A percentile compares a stretch with the other conserved stretches of the same genome.
Conservation (phyloP, 1,140 invertebrate species). For the Steinernema feltiae region DNA sequence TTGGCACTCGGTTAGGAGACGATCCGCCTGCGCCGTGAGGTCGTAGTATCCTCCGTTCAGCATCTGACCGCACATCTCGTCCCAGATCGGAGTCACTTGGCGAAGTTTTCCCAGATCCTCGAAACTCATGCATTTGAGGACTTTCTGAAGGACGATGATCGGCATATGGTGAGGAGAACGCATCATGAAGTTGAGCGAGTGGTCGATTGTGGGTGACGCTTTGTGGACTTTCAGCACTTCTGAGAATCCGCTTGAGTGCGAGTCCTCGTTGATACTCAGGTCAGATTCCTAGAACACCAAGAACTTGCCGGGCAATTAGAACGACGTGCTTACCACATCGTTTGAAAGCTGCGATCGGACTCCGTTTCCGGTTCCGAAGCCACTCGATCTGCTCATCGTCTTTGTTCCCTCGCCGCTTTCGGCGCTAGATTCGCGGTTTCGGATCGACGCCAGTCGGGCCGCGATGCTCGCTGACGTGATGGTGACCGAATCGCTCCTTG, state of each 20-base stretch:
- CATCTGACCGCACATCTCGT: slow-evolving; percentile 53
- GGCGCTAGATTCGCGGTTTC: not conserved
- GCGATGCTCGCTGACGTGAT: slow-evolving; percentile 1
- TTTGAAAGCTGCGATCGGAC: not conserved
- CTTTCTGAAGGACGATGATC: slow-evolving; percentile 1
- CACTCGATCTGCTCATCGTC: not conserved
- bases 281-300: not conserved
- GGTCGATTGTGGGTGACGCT: not conserved
- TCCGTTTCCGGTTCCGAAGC: not conserved
- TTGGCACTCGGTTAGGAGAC: slow-evolving; percentile 48
- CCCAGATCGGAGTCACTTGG: slow-evolving; percentile 41
- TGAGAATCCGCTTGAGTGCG: not conserved
- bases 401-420: not conserved
- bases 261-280: slow-evolving; percentile 7
- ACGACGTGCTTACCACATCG: not conserved
- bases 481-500: not conserved
- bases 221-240: not conserved
- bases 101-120: slow-evolving; percentile 25
- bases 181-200: not conserved
- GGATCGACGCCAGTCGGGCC: not conserved
- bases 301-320: not conserved
- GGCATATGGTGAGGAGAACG: not conserved
- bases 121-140: slow-evolving; percentile 11
- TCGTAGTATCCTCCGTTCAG: slow-evolving; percentile 51
- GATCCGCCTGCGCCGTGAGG: slow-evolving; percentile 50